phyloP scores from a whole-genome alignment of 2,888 invertebrate genomes.

The Caenorhabditis becei region DNA sequence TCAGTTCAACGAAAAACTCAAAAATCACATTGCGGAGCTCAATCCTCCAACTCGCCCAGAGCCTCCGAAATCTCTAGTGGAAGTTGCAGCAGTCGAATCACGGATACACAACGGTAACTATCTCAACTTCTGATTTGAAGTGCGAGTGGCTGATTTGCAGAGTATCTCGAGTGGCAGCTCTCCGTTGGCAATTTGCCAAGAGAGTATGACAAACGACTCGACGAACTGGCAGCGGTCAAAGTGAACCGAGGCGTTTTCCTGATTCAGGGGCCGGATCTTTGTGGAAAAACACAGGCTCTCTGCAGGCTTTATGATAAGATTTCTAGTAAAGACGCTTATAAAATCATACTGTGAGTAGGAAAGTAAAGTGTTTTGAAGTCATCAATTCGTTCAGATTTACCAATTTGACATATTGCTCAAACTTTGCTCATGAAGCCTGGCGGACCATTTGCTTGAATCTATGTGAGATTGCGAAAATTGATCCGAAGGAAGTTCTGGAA shows the following conservation, averaged over 20 bases:
- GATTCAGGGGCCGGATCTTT: conserved; percentile 63
- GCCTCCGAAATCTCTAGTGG: conserved; percentile 42
- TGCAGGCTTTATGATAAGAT: conserved; percentile 63
- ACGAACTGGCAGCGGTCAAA: conserved; percentile 51
- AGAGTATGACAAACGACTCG: conserved; percentile 46
- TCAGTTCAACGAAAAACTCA: conserved; percentile 65
- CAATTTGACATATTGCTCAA: conserved; percentile 72
- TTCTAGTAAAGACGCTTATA: conserved; percentile 58
- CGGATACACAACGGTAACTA: conserved; percentile 51
- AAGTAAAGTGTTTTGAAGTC: not conserved
- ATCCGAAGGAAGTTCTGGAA: conserved; percentile 49
- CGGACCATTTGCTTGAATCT: conserved; percentile 60
- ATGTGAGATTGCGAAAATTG: conserved; percentile 50
- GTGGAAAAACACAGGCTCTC: conserved; percentile 66
- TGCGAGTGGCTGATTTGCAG: not conserved
- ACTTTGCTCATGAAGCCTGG: conserved; percentile 79
- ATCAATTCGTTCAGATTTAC: conserved; percentile 66
- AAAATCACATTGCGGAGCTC: conserved; percentile 51
- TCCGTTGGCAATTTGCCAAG: conserved; percentile 41
- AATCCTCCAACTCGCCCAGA: conserved; percentile 45
- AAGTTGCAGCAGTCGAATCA: conserved; percentile 50
- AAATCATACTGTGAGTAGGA: conserved; percentile 61
- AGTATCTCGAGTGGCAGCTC: conserved; percentile 41
- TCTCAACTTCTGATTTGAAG: not conserved
- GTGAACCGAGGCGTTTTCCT: conserved; percentile 54